Evolutionary conservation across 2,797 vertebrate species (phyloP).

Genomic region (Eidolon dupreanum): DNA sequence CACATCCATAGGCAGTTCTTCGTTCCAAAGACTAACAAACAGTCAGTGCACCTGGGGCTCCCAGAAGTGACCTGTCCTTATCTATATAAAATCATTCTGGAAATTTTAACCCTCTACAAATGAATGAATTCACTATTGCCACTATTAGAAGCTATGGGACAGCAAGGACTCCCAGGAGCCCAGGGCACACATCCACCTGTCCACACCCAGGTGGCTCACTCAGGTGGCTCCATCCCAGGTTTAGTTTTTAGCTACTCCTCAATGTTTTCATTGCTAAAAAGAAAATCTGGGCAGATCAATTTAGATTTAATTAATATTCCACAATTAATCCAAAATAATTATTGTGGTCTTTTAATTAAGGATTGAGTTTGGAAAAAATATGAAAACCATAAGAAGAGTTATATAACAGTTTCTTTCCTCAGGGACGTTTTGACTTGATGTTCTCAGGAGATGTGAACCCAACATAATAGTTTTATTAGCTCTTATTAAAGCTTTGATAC

Average conservation of each 20-base stretch:
- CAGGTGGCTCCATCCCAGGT: neutral
- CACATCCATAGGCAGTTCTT: neutral
- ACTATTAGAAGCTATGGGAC: neutral
- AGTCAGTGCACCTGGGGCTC: neutral
- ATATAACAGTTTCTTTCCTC: constrained; percentile 55
- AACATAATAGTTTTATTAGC: constrained; percentile 76
- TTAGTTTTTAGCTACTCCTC: neutral
- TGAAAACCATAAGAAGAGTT: constrained; percentile 68
- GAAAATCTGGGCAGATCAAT: constrained; percentile 46
- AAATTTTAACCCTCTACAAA: constrained; percentile 1
- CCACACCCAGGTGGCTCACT: neutral
- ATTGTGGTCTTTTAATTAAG: constrained; percentile 66
- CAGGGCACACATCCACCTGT: neutral
- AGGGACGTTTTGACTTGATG: constrained; percentile 73
- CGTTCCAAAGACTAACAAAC: neutral
- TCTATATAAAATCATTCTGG: neutral
- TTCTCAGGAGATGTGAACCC: constrained; percentile 71
- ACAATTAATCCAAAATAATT: constrained; percentile 73
- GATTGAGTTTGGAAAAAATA: constrained; percentile 33
- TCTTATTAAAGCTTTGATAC: constrained; percentile 79
- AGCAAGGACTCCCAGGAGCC: neutral
- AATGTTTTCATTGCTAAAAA: neutral
- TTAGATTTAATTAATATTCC: constrained; percentile 70
- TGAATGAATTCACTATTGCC: neutral
- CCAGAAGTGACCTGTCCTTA: neutral